Evolutionary conservation across 1,140 invertebrate species (phyloP), one percentile per base, ranked within the genome.

Genomic region (Neotoxoptera formosana): DNA sequence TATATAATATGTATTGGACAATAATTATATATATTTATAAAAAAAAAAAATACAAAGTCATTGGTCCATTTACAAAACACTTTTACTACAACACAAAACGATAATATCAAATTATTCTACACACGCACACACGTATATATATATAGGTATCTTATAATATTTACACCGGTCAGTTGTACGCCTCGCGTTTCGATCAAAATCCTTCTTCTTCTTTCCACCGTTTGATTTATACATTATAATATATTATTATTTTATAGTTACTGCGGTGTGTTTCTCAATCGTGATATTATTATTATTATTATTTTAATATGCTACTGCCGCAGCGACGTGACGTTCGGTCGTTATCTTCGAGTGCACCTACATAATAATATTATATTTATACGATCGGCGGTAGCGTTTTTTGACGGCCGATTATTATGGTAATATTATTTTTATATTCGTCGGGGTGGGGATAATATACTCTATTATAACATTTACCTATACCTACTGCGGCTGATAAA

Each of bases 41-140:
- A 60, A 41, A 56, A 47, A 47, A 86, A 93, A 92, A 56, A 56
- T 9, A 41, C 76, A 34, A 20, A 93, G 91, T 93, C 91, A 93
- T 84, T 41, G 81, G 91, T 86, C 91, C 91, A 84, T 93, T 93
- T 93, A 93, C 81, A 36, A 93, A 93, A 84, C 91, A 56, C 91
- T 93, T 93, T 84, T 90, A 90, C 51, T n/a, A 36, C 23, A 53
- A 89, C n/a, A 89, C 20, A 89, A 7, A 17, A 41, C 23, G 21
- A 60, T 60, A 60, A 60, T 60, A 51, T 88, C 48, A 76, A 76
- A 17, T 17, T 23, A 34, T 51, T 51, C n/a, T 53, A 51, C 48
- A 53, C 36, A 30, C 34, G 36, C 17, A 34, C 36, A 25, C 7
- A 76, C 17, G 14, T 67, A 67, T n/a, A 76, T 8, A 25, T 56